phyloP scores from a whole-genome alignment of 2,113 vertebrate genomes.

The Misgurnus mizolepis region DNA sequence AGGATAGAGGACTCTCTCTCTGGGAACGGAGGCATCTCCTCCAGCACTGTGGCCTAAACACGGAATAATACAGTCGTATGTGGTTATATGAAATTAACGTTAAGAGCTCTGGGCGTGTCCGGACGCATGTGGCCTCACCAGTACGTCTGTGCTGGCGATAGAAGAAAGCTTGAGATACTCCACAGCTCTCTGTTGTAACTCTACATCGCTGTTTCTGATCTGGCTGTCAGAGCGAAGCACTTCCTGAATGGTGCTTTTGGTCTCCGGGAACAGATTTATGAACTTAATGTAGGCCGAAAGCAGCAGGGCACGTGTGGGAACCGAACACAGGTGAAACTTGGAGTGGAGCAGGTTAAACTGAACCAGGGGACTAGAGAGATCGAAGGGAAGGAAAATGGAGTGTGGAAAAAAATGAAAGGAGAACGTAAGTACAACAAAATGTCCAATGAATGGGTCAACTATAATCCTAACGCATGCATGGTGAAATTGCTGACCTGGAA shows the following conservation, averaged over 20 bases:
- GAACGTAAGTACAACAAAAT: not conserved
- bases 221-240: constrained; percentile 91
- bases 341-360: constrained; percentile 93
- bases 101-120: not conserved
- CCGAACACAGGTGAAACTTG: constrained; percentile 92
- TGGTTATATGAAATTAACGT: not conserved
- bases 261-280: constrained; percentile 94
- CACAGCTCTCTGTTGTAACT: constrained; percentile 90
- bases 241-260: constrained; percentile 91
- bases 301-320: constrained; percentile 86
- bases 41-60: constrained; percentile 87
- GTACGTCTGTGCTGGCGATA: constrained; percentile 88
- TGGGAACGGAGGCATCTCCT: constrained; percentile 94
- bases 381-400: not conserved
- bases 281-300: constrained; percentile 94
- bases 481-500: constrained; percentile 77
- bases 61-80: too few species aligned
- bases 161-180: constrained; percentile 94
- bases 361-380: constrained; percentile 79
- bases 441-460: not conserved
- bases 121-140: constrained; percentile 73
- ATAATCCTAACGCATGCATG: too few species aligned
- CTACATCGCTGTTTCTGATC: constrained; percentile 90
- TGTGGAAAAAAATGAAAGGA: not conserved
- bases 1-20: constrained; percentile 91